These are phyloP conservation scores for Alentia gelatinosa DNA, from an alignment of 2,888 invertebrate genomes.

Conservation along the genomic window DNA sequence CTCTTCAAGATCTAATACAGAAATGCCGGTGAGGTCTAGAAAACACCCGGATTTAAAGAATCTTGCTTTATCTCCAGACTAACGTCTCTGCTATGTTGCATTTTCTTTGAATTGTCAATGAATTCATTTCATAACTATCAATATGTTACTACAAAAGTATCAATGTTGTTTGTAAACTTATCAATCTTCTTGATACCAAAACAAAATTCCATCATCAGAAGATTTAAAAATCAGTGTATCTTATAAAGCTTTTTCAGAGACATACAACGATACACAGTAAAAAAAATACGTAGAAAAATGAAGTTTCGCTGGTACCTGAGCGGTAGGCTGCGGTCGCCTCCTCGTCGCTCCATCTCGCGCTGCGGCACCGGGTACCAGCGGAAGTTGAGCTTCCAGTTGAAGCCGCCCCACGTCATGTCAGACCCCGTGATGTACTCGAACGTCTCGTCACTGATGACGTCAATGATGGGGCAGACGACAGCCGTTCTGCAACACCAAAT, in stretches of 20 bases:
- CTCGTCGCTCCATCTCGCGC: slow-evolving; percentile 95
- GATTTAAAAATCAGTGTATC: too few species aligned
- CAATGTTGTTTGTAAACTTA: too few species aligned
- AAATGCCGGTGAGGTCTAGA: too few species aligned
- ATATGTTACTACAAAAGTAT: too few species aligned
- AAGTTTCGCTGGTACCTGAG: slow-evolving; percentile 83
- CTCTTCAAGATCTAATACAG: too few species aligned
- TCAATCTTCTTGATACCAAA: not conserved
- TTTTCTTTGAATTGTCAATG: too few species aligned
- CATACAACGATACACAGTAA: too few species aligned
- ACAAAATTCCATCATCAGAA: not conserved
- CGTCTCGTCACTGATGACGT: slow-evolving; percentile 98
- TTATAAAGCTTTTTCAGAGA: too few species aligned
- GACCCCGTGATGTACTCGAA: slow-evolving; percentile 99
- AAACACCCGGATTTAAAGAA: too few species aligned
- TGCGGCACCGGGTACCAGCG: slow-evolving; percentile 99
- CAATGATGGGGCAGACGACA: slow-evolving; percentile 98
- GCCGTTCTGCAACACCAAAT: slow-evolving; percentile 85
- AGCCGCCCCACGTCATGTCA: slow-evolving; percentile 99
- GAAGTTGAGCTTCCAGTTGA: slow-evolving; percentile 99
- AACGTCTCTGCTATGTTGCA: too few species aligned
- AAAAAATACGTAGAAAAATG: not conserved
- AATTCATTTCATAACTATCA: too few species aligned
- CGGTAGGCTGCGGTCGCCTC: slow-evolving; percentile 95
- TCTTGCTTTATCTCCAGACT: too few species aligned